Evolutionary conservation across 2,113 vertebrate species (phyloP), one percentile per base, ranked within the genome.

Genomic region (Cathartes aura): DNA sequence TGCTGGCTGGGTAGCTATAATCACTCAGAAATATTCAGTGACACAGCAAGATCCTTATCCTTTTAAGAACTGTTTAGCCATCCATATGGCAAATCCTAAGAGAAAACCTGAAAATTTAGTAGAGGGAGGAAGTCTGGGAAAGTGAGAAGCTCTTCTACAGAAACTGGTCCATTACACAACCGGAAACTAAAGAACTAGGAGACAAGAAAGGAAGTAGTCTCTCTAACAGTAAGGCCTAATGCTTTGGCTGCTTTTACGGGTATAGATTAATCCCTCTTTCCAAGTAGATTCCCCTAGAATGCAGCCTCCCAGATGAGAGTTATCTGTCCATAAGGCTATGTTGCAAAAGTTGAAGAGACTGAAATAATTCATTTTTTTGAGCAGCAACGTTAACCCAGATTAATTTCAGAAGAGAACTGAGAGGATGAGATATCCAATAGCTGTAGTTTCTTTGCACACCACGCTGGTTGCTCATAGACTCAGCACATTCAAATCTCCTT

Each of bases 211-310:
- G 36, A 87, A 59, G 9, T 38, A 55, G 63, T 94, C 13, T 71
- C 7, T 75, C 27, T 63, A 72, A 79, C 19, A n/a, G 6, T 55
- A 42, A 42, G 7, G 7, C 10, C 5, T 63, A 43, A 23, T 26
- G 5, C 3, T 83, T 64, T 68, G 30, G 15, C 53, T 76, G 13
- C 13, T 87, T 73, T 64, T 59, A 32, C 0, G 0, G 5, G 3
- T 86, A 13, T 42, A 11, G 11, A 52, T 75, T 43, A 76, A 70
- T 48, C 14, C 12, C 8, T 72, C 3, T 56, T 11, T 91, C 24
- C 56, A 63, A 66, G 50, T 7, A 87, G 15, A 68, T 58, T 56
- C 6, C 26, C 4, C 15, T 24, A 48, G 36, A 84, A 74, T 18
- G 21, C 10, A 81, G 21, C 9, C 34, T 81, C 36, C 10, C 14